phyloP scores from a whole-genome alignment of 1,140 invertebrate species.

The Drosophila simulans region DNA sequence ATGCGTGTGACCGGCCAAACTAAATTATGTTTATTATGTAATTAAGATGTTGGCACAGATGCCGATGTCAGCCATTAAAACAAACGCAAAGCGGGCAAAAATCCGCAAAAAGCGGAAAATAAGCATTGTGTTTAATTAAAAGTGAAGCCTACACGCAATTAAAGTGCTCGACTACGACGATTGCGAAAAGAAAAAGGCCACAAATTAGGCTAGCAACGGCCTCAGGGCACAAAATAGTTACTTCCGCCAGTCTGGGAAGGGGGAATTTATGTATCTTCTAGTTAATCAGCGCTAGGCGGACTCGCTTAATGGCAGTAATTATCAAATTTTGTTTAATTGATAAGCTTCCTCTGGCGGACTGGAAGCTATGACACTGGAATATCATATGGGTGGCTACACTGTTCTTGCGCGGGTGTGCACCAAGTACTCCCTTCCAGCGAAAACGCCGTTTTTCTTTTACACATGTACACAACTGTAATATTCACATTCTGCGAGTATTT shows the following conservation, averaged over 20 bases:
- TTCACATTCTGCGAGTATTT: neutral
- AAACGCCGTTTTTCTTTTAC: no score
- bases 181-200: conserved; percentile 26
- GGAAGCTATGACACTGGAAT: conserved; percentile 6
- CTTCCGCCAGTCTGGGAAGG: conserved; percentile 52
- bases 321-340: conserved; percentile 78
- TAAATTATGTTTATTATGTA: conserved; percentile 81
- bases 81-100: conserved; percentile 54
- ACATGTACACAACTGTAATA: no score
- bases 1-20: conserved; percentile 62
- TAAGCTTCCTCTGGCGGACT: conserved; percentile 35
- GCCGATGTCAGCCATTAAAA: conserved; percentile 61
- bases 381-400: neutral
- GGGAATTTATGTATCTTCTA: conserved; percentile 9
- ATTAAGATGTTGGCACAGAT: conserved; percentile 80
- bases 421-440: no score
- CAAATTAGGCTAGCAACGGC: conserved; percentile 61
- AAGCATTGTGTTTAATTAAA: conserved; percentile 78
- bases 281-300: conserved; percentile 41
- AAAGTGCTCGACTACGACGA: conserved; percentile 69
- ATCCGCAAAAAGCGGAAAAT: conserved; percentile 80
- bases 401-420: neutral
- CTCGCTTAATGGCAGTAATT: conserved; percentile 57
- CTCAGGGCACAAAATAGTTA: conserved; percentile 68
- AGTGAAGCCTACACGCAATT: conserved; percentile 81